Percentiles rank a stretch among this genome's conserved stretches.
Evolutionary conservation across 2,888 invertebrate species (phyloP).

Genomic region (Cryptus viduatorius): DNA sequence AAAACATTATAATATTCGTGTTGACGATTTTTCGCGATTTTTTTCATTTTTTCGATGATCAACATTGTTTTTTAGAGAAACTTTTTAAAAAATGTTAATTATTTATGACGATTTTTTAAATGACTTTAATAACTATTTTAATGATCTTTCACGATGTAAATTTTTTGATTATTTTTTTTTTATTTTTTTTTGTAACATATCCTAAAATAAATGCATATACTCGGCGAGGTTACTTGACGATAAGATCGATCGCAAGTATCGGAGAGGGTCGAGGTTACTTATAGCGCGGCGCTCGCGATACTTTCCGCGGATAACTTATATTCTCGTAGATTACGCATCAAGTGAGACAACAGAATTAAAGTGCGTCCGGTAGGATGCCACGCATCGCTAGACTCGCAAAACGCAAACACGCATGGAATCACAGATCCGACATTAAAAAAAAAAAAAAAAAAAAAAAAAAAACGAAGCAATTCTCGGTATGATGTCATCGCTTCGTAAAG

Average conservation of each 20-base stretch:
- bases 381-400: slow-evolving; percentile 54
- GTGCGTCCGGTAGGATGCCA: slow-evolving; percentile 23
- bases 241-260: not conserved
- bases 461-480: slow-evolving; percentile 29
- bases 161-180: too few species aligned
- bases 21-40: too few species aligned
- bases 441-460: slow-evolving; percentile 2
- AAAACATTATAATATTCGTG: too few species aligned
- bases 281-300: not conserved
- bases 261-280: too few species aligned
- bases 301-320: not conserved
- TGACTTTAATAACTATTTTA: too few species aligned
- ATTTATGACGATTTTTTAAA: too few species aligned
- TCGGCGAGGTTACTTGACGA: not conserved
- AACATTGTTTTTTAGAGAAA: too few species aligned
- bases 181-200: too few species aligned
- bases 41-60: too few species aligned
- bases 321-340: not conserved
- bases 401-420: slow-evolving; percentile 37
- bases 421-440: slow-evolving; percentile 22
- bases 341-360: slow-evolving; percentile 6
- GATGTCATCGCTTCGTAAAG: slow-evolving; percentile 69
- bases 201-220: too few species aligned
- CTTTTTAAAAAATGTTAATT: too few species aligned
- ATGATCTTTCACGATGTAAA: too few species aligned